Conservation (phyloP, 2,113 vertebrate species). For the Psilopogon haemacephalus region DNA sequence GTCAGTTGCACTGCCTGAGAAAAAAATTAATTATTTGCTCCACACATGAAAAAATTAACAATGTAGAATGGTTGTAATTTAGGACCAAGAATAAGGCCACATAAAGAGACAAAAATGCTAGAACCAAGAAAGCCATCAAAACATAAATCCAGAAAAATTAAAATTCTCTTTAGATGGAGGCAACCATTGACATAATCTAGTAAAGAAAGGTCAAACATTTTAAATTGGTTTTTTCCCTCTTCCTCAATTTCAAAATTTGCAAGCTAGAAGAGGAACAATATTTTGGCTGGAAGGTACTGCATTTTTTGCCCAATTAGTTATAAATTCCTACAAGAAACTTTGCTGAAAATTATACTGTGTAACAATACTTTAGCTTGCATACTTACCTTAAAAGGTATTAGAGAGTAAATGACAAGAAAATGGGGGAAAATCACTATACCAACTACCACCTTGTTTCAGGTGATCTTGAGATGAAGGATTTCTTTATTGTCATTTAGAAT, state of each 20-base stretch:
- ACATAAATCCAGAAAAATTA: background rate
- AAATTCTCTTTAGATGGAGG: background rate
- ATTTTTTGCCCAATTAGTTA: background rate
- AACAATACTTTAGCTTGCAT: background rate
- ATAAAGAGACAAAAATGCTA: background rate
- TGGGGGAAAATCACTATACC: background rate
- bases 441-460: background rate
- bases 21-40: background rate
- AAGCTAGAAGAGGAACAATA: background rate
- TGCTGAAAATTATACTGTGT: background rate
- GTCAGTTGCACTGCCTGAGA: background rate
- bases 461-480: background rate
- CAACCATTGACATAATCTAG: accelerated
- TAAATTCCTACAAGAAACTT: background rate
- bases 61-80: background rate
- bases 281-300: background rate
- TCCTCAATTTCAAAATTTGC: background rate
- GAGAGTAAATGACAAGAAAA: background rate
- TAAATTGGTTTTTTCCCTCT: background rate
- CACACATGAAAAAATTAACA: background rate
- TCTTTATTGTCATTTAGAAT: background rate
- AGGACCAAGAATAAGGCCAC: background rate
- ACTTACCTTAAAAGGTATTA: background rate
- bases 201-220: background rate
- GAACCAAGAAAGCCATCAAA: background rate